Conservation (phyloP, 2,888 invertebrate species). For the Trypoxylon attenuatum region DNA sequence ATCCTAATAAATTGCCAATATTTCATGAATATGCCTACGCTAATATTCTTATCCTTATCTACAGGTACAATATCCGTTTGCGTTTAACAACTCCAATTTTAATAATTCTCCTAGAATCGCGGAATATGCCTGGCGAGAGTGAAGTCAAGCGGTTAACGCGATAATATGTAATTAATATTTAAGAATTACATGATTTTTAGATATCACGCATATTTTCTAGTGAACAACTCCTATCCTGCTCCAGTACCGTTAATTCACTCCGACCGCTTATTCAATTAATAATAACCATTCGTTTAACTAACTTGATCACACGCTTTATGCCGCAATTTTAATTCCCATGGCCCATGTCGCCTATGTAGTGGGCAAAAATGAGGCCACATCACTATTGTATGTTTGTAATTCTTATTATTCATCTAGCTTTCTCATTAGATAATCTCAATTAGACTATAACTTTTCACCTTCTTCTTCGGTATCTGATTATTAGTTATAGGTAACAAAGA, state of each 20-base stretch:
- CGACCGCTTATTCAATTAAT: too few species aligned
- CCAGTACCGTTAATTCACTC: slow-evolving; percentile 12
- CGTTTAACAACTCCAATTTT: slow-evolving; percentile 13
- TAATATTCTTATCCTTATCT: slow-evolving; percentile 52
- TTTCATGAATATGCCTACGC: slow-evolving; percentile 58
- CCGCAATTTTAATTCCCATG: too few species aligned
- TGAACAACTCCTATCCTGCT: slow-evolving; percentile 32
- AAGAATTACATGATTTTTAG: slow-evolving; percentile 44
- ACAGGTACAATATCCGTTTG: slow-evolving; percentile 29
- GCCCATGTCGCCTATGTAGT: too few species aligned
- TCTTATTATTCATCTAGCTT: too few species aligned
- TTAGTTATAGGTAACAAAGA: too few species aligned
- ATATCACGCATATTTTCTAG: slow-evolving; percentile 36
- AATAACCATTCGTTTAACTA: too few species aligned
- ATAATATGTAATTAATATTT: slow-evolving; percentile 43
- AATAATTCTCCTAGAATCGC: slow-evolving; percentile 1
- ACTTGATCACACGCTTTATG: too few species aligned
- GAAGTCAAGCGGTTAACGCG: slow-evolving; percentile 39
- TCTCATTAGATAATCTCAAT: too few species aligned
- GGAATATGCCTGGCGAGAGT: slow-evolving; percentile 47
- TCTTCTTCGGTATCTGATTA: too few species aligned
- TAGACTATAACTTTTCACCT: too few species aligned
- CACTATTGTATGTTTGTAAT: too few species aligned
- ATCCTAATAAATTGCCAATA: slow-evolving; percentile 68
- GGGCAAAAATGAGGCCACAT: too few species aligned